These are phyloP conservation scores for Hycleus phaleratus DNA, from an alignment of 1,140 invertebrate genomes.

Conservation along the genomic window DNA sequence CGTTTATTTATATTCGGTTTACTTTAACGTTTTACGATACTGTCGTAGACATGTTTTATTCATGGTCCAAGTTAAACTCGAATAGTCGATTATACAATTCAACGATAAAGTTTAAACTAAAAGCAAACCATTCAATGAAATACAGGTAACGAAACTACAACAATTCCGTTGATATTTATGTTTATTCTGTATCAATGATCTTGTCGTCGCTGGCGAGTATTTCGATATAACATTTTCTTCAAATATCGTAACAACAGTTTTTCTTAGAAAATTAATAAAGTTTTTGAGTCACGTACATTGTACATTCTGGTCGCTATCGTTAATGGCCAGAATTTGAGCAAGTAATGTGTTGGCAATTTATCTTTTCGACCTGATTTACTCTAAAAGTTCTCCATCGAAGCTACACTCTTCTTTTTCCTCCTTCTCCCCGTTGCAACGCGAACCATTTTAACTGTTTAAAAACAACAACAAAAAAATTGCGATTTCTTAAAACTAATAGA, in stretches of 20 bases:
- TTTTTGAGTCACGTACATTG: conserved; percentile 9
- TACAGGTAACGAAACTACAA: neutral
- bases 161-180: neutral
- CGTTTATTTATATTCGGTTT: too few species aligned
- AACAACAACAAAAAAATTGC: too few species aligned
- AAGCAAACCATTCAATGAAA: neutral
- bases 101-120: neutral
- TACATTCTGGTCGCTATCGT: conserved; percentile 5
- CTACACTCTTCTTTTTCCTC: too few species aligned
- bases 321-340: conserved; percentile 7
- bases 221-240: too few species aligned
- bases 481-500: too few species aligned
- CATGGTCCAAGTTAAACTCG: neutral
- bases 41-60: conserved; percentile 4
- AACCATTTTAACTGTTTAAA: too few species aligned
- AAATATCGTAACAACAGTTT: too few species aligned
- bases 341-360: conserved; percentile 11
- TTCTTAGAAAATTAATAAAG: conserved; percentile 10
- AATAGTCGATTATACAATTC: conserved; percentile 6
- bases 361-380: conserved; percentile 2
- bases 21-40: conserved; percentile 7
- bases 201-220: neutral
- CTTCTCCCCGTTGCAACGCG: too few species aligned
- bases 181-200: neutral
- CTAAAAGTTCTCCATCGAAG: too few species aligned